phyloP scores from a whole-genome alignment of 1,140 invertebrate genomes.

The Cyclina sinensis region DNA sequence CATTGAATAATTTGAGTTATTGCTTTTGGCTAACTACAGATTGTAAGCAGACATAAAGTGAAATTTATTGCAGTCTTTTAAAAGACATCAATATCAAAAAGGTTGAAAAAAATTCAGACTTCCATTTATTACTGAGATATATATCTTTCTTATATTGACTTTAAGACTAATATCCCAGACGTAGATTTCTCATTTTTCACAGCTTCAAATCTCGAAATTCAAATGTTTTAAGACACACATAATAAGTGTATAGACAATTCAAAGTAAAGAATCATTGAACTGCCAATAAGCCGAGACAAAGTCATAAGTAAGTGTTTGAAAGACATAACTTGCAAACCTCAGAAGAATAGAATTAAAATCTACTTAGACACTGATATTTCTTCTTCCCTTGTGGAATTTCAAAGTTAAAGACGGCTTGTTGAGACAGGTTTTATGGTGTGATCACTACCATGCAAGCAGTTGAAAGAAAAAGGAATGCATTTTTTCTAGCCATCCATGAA shows the following conservation, averaged over 20 bases:
- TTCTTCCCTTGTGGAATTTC: background rate
- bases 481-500: no score
- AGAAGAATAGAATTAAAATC: conserved; percentile 23
- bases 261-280: conserved; percentile 28
- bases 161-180: conserved; percentile 35
- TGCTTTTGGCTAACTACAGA: conserved; percentile 25
- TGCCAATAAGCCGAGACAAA: background rate
- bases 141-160: conserved; percentile 30
- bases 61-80: conserved; percentile 57
- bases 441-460: background rate
- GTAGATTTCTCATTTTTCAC: conserved; percentile 39
- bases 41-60: conserved; percentile 48
- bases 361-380: conserved; percentile 19
- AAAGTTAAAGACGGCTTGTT: background rate
- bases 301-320: conserved; percentile 15
- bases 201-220: conserved; percentile 5
- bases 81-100: conserved; percentile 54
- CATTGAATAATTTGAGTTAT: conserved; percentile 56
- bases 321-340: background rate
- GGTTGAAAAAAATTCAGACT: conserved; percentile 7
- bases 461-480: background rate
- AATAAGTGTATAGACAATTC: conserved; percentile 34
- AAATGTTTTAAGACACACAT: conserved; percentile 39
- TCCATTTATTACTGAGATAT: conserved; percentile 35
- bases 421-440: background rate